A percentile compares a stretch with the other conserved stretches of the same genome.
These are phyloP conservation scores for Gryllus bimaculatus DNA, from an alignment of 1,140 invertebrate species.

Conservation along the genomic window DNA sequence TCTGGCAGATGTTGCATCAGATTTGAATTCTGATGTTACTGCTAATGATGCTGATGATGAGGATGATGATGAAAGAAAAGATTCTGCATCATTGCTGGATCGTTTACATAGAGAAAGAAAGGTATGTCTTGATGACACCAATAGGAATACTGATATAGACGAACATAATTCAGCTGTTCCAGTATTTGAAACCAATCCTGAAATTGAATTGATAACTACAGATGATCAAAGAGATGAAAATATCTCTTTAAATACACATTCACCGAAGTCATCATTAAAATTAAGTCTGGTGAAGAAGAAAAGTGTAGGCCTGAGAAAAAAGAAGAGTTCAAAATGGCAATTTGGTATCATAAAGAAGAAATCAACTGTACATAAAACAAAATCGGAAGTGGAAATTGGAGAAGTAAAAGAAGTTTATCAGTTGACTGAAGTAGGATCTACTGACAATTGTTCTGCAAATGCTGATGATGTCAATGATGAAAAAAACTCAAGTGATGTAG, in stretches of 20 bases:
- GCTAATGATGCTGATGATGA: slow-evolving; percentile 24
- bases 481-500: too few species aligned
- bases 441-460: too few species aligned
- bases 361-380: neutral
- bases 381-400: neutral
- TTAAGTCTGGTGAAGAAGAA: slow-evolving; percentile 21
- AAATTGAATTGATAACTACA: neutral
- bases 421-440: neutral
- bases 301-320: slow-evolving; percentile 27
- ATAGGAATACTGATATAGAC: too few species aligned
- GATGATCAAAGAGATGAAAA: slow-evolving; percentile 25
- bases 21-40: slow-evolving; percentile 23
- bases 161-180: slow-evolving; percentile 21
- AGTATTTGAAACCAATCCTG: slow-evolving; percentile 23
- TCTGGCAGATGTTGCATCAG: slow-evolving; percentile 32
- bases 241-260: slow-evolving; percentile 31
- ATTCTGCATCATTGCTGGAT: too few species aligned
- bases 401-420: neutral
- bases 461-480: too few species aligned
- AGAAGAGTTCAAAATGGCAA: slow-evolving; percentile 32
- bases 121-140: too few species aligned
- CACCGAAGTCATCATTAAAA: slow-evolving; percentile 19
- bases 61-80: too few species aligned
- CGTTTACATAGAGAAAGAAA: too few species aligned
- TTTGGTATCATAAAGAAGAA: slow-evolving; percentile 32